Percentiles rank a stretch among this genome's conserved stretches.
These are phyloP conservation scores for Drosophila pallidifrons DNA, from an alignment of 1,140 invertebrate species.

Conservation along the genomic window DNA sequence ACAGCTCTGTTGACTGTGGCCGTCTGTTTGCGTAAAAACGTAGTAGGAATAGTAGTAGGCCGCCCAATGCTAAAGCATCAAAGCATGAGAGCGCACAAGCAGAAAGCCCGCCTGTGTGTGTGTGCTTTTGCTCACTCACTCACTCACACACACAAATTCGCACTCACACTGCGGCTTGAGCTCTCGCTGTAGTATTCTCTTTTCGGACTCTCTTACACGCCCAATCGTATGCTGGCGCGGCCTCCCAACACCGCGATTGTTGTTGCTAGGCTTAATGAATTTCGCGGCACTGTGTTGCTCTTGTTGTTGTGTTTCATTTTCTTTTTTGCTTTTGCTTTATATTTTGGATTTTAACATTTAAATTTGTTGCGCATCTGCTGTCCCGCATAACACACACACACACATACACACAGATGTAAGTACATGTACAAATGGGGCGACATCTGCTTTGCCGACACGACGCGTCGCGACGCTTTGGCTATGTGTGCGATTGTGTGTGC, in stretches of 20 bases:
- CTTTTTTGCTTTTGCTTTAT: slow-evolving; percentile 10
- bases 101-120: neutral
- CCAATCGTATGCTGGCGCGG: slow-evolving; percentile 29
- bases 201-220: slow-evolving; percentile 28
- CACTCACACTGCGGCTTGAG: slow-evolving; percentile 1
- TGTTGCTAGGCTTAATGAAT: slow-evolving; percentile 34
- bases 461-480: slow-evolving; percentile 7
- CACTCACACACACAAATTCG: neutral
- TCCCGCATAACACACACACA: slow-evolving; percentile 12
- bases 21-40: slow-evolving; percentile 20
- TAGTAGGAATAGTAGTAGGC: slow-evolving; percentile 34
- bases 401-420: slow-evolving; percentile 12
- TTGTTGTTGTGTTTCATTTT: neutral
- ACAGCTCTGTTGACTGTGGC: slow-evolving; percentile 9
- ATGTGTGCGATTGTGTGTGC: neutral
- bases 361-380: slow-evolving; percentile 55
- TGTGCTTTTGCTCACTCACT: neutral
- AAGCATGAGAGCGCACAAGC: slow-evolving; percentile 23
- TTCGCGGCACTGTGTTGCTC: slow-evolving; percentile 1
- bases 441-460: slow-evolving; percentile 22
- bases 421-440: neutral
- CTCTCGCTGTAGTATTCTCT: slow-evolving; percentile 6
- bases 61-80: slow-evolving; percentile 34
- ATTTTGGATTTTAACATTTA: slow-evolving; percentile 34
- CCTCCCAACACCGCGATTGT: slow-evolving; percentile 22